Evolutionary conservation across 2,113 vertebrate species (phyloP), one percentile per base, ranked within the genome.

Genomic region (Pachyramphus minor): DNA sequence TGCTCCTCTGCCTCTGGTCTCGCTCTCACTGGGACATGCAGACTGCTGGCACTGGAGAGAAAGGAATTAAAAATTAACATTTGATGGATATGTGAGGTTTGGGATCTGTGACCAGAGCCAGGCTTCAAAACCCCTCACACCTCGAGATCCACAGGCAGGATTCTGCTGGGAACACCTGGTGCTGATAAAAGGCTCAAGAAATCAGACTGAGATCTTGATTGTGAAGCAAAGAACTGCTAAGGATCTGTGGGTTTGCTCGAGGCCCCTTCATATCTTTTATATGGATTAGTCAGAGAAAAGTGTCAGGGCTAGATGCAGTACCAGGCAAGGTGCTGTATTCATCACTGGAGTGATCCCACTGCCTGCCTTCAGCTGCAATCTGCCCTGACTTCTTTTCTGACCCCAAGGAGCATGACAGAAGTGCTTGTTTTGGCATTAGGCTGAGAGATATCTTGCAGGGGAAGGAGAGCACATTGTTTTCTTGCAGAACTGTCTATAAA

Each of bases 221-320:
- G 53, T 1, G 10, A 84, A 79, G 81, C 47, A 24, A 33, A 75
- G 74, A 50, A 39, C 63, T 67, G 7, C 58, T 55, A 0, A 74
- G 58, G 55, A 52, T 79, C 47, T 56, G 67, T 68, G 82, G 42
- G 64, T 93, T 96, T 90, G 53, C 71, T 88, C 45, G 71, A 58
- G 87, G 71, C 58, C 66, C 45, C 8, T 69, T 82, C 64, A 9
- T 87, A 11, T 30, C 74, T 84, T 13, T 79, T 33, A 31, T 17
- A 22, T 2, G 9, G 49, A 55, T 87, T 68, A 84, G 67, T 84
- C 60, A 85, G 71, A 58, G 69, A 23, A 13, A 62, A 66, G 87
- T 12, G 30, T 71, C 33, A 44, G 85, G 35, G 69, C 24, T 55
- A 3, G 55, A 13, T 83, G 86, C 39, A 37, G 2, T 23, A 45